These are phyloP conservation scores for Pluvianellus socialis DNA, from an alignment of 2,113 vertebrate genomes.

Conservation along the genomic window DNA sequence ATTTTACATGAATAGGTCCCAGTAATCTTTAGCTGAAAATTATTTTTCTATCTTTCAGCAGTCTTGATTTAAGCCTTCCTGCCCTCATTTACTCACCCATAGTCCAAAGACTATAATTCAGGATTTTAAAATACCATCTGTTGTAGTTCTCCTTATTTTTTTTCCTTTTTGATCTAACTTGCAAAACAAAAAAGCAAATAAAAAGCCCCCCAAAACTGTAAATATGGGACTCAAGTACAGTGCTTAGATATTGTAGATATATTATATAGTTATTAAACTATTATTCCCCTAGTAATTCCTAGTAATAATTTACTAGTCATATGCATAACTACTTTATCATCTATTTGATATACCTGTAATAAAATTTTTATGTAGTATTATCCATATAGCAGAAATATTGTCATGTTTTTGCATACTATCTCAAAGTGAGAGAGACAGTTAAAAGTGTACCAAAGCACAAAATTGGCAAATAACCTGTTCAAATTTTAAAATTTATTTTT, in stretches of 20 bases:
- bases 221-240: neutral
- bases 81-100: neutral
- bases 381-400: neutral
- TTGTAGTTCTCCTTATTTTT: neutral
- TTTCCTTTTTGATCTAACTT: neutral
- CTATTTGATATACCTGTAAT: neutral
- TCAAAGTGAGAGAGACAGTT: neutral
- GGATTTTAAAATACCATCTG: neutral
- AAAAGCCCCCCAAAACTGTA: fast-evolving
- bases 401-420: neutral
- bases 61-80: neutral
- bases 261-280: neutral
- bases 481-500: neutral
- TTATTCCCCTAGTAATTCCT: neutral
- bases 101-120: neutral
- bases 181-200: neutral
- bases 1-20: neutral
- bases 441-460: neutral
- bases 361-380: neutral
- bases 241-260: neutral
- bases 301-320: neutral
- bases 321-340: neutral
- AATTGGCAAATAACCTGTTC: neutral
- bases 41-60: neutral
- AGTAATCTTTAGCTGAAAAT: neutral